These are phyloP conservation scores for Macquaria ambigua DNA, from an alignment of 2,113 vertebrate species.

Conservation along the genomic window DNA sequence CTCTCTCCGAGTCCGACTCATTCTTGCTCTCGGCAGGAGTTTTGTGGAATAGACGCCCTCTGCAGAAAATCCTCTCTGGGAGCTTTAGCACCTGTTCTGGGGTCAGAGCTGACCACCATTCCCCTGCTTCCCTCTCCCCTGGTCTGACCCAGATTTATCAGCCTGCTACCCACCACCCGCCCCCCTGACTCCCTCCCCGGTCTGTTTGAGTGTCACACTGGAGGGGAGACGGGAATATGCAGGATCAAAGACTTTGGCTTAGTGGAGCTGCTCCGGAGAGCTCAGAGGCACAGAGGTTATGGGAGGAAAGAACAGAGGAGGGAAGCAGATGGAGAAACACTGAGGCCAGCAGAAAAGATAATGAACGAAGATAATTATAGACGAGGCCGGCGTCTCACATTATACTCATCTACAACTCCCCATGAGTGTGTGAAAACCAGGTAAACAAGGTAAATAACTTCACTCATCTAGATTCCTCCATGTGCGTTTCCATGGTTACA, in stretches of 20 bases:
- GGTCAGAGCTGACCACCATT: constrained; percentile 52
- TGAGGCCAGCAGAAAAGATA: constrained; percentile 26
- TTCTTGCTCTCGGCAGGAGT: constrained; percentile 46
- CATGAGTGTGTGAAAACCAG: constrained; percentile 2
- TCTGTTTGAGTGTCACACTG: constrained; percentile 30
- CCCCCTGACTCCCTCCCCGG: constrained; percentile 3
- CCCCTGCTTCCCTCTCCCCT: constrained; percentile 2
- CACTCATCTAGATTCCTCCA: constrained; percentile 18
- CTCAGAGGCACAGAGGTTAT: constrained; percentile 18
- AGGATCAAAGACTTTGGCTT: constrained; percentile 71
- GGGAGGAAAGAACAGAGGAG: constrained; percentile 24
- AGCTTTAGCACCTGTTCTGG: constrained; percentile 72
- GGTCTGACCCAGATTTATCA: constrained; percentile 75
- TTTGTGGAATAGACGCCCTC: constrained; percentile 44
- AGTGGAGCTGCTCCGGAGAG: constrained; percentile 46
- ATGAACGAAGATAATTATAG: constrained; percentile 12
- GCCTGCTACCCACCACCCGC: background rate
- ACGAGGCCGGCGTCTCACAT: background rate
- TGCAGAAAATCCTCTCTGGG: constrained; percentile 56
- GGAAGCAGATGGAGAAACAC: constrained; percentile 54
- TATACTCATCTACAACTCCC: background rate
- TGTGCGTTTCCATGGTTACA: constrained; percentile 49
- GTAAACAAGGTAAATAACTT: constrained; percentile 42
- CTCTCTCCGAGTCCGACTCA: constrained; percentile 26
- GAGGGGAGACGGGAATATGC: constrained; percentile 31